Base-by-base conservation (phyloP, 2,888 invertebrate genomes). In the Tryphoninae sp. region DNA sequence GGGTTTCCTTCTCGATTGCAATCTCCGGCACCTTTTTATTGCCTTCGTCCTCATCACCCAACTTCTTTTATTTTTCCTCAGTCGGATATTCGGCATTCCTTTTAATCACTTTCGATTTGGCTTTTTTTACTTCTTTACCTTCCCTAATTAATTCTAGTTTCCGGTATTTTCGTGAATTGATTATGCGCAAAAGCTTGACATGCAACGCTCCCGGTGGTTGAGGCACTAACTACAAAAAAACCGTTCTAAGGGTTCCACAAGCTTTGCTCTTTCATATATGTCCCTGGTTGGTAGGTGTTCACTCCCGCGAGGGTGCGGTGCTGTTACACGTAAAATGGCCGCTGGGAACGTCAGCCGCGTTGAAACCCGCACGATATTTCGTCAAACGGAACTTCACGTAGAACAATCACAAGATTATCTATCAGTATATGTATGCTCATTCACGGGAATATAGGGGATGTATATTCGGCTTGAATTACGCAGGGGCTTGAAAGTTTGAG, bases 21-120 rank as follows among this genome's bases (percentile, higher is more conserved):
- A 42, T 23, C 53, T 23, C 73, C 65, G n/a, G 71, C 13, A 45
- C 69, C 72, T 61, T 72, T 64, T 76, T 77, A 69, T 74, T 80
- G 33, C 64, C 51, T 22, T 22, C 53, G 58, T 55, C 69, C 58
- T 53, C 64, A 33, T 26, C 45, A 45, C 69, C 59, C 77, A 7
- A 45, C 9, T 11, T 45, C 11, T 13, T 45, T 45, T 45, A 45
- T 49, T 76, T 40, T 68, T 11, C 11, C 22, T 16, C 33, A 0
- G 33, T 33, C 33, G 33, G 33, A 33, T 33, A 33, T 45, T 45
- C 45, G 45, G 9, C 45, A 45, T 49, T 33, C 22, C 64, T n/a
- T 42, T 49, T 68, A 51, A 61, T 11, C 11, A 42, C 11, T 84
- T 84, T 83, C 81, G 74, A 77, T 77, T 79, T 74, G 79, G 51